Percentiles rank a stretch among this genome's conserved stretches.
phyloP scores from a whole-genome alignment of 2,797 vertebrate species.

The Parauchenoglanis punctatus region DNA sequence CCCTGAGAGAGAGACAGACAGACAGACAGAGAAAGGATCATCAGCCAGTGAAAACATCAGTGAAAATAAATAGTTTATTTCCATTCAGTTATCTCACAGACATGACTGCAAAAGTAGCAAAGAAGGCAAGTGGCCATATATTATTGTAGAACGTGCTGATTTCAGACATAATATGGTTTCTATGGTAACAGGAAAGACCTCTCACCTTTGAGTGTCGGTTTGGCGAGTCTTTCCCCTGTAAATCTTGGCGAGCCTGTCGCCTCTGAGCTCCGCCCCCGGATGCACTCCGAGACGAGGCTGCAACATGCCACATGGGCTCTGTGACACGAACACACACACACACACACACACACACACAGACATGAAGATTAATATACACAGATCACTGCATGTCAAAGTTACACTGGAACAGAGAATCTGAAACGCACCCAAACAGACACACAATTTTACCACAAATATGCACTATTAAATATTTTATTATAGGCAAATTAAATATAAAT shows the following conservation, averaged over 20 bases:
- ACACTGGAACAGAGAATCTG: background rate
- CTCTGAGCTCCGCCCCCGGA: slow-evolving; percentile 71
- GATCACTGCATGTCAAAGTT: background rate
- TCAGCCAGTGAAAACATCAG: background rate
- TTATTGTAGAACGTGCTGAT: background rate
- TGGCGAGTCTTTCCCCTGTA: slow-evolving; percentile 85
- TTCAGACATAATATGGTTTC: background rate
- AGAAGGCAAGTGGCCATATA: background rate
- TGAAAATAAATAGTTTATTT: background rate
- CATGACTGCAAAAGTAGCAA: background rate
- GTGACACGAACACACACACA: slow-evolving; percentile 47
- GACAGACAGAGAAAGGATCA: background rate
- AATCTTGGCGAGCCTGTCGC: slow-evolving; percentile 79
- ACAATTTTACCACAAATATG: slow-evolving; percentile 38
- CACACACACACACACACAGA: slow-evolving; percentile 44
- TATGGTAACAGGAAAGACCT: slow-evolving; percentile 18
- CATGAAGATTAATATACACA: background rate
- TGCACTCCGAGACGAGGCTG: slow-evolving; percentile 74
- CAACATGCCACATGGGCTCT: slow-evolving; percentile 92
- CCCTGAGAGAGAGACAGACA: slow-evolving; percentile 71
- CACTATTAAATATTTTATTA: background rate
- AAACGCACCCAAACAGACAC: slow-evolving; percentile 48
- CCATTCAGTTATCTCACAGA: background rate
- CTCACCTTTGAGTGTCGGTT: slow-evolving; percentile 88
- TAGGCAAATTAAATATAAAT: background rate